Evolutionary conservation across 2,113 vertebrate genomes (phyloP).

Genomic region (Psilopsiagon aurifrons): DNA sequence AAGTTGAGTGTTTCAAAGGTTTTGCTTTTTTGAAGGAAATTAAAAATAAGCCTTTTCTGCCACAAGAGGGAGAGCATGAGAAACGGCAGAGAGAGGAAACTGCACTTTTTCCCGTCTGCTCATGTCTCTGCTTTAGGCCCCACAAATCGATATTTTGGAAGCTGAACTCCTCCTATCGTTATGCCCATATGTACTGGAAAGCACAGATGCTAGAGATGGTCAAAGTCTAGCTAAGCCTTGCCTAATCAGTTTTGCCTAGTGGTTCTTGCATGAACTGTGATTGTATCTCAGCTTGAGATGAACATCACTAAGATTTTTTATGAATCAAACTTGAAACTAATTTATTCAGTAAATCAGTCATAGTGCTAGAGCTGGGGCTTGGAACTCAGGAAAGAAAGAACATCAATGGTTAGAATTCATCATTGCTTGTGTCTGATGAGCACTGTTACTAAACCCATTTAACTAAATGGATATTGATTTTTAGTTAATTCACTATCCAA

Average conservation of each 20-base stretch:
- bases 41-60: not conserved
- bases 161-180: not conserved
- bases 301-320: not conserved
- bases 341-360: not conserved
- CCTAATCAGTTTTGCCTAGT: not conserved
- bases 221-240: not conserved
- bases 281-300: not conserved
- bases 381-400: not conserved
- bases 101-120: not conserved
- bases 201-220: not conserved
- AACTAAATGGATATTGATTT: constrained; percentile 46
- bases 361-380: not conserved
- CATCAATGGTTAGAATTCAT: not conserved
- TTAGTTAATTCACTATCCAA: constrained; percentile 11
- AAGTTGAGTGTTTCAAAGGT: not conserved
- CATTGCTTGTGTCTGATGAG: not conserved
- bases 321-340: not conserved
- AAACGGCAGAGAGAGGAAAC: not conserved
- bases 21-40: not conserved
- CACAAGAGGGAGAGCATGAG: constrained; percentile 56
- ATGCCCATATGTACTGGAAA: not conserved
- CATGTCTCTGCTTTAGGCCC: not conserved
- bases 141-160: not conserved
- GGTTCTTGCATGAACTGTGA: not conserved
- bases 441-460: not conserved